Evolutionary conservation across 2,888 invertebrate genomes (phyloP), one percentile per base, ranked within the genome.

Genomic region (Oligia strigilis): DNA sequence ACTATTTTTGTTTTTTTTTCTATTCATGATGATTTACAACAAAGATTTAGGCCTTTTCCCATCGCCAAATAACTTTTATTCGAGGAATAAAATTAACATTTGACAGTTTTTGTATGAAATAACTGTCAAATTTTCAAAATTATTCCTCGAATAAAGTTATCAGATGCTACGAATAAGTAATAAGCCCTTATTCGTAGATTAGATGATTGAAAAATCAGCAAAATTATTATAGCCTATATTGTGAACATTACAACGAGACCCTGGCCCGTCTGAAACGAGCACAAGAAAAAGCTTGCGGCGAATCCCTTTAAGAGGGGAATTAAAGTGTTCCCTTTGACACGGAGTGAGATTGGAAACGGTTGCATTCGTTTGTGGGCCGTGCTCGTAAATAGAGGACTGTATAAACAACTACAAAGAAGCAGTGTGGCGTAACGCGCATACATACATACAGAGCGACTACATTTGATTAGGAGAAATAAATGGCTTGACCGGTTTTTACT

Each of bases 251-350:
- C 64, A 76, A 80, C 49, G 5, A 70, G 83, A 83, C 81, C 83
- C 70, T 87, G 89, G 85, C 89, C 90, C 77, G 87, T 89, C 87
- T 90, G 72, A 87, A 90, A 87, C 72, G 75, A 77, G 78, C 75
- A 79, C 73, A 84, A 88, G 86, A 90, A 89, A 89, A 87, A 81
- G 81, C 90, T 88, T 83, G 84, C 73, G 84, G 88, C 84, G 81
- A 82, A 90, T 88, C 90, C 84, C 87, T 89, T 86, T 88, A 90
- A 83, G 83, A 88, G 84, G 80, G 81, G 88, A 90, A 91, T 92
- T 91, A 90, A 91, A 92, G 85, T 87, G 89, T 87, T 90, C 88
- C 85, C 90, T 90, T 90, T 92, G 91, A 89, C 88, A 89, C 82
- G 75, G 82, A 84, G 83, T 81, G 87, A 89, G 90, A 89, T 91